Evolutionary conservation across 2,797 vertebrate genomes (phyloP), one percentile per base, ranked within the genome.

Genomic region (Coregonus ussuriensis): DNA sequence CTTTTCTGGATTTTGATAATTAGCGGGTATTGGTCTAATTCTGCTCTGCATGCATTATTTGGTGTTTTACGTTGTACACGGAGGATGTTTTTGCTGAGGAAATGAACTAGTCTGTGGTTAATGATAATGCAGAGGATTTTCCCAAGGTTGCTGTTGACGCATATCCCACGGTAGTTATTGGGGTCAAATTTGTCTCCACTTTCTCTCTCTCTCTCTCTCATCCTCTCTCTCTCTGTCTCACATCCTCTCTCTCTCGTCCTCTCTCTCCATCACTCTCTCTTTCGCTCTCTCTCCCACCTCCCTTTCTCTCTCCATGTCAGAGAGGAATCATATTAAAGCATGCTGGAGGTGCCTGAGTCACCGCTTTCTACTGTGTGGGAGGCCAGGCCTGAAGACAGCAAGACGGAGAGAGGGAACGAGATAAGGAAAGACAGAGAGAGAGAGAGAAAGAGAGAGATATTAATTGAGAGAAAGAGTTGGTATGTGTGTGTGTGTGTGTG

Each of bases 301-400:
- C n/a, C 18, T 21, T 62, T 62, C 56, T 74, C 54, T 77, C 65
- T 80, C 77, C 88, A 80, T 81, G 78, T 86, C 15, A 1, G 68
- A 71, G 29, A 81, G 70, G 79, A 69, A 77, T 62, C 56, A 62
- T 83, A 88, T 86, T 76, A 82, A 80, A 79, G 78, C 84, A 84
- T 75, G 80, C 83, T 81, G 18, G 41, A 81, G 82, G 84, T 74
- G 81, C 78, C 80, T 88, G 87, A 88, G 81, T 88, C 88, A 89
- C 84, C 77, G 33, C 77, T 84, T 53, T 79, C 71, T 25, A 9
- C 56, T 82, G 87, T 83, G 88, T 87, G 74, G 86, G 89, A 86
- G 85, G 80, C 62, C 76, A 86, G 86, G 79, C 62, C 77, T 79
- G 77, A 71, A 80, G 80, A 80, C 71, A 75, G 82, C 82, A 81